Evolutionary conservation across 1,140 invertebrate genomes (phyloP).

Genomic region (Potamilus streckersoni): DNA sequence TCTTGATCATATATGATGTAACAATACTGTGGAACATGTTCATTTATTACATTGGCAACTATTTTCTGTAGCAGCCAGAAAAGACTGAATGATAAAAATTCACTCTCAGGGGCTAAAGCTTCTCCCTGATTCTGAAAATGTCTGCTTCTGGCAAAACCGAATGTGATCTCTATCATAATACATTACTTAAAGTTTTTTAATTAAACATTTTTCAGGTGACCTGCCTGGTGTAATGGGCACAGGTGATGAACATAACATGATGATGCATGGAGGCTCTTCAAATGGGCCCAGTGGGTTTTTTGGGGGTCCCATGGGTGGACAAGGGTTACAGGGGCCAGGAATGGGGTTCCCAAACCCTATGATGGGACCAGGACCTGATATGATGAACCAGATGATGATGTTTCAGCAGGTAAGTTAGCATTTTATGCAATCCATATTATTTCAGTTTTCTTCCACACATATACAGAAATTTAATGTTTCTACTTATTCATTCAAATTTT

Average conservation of each 20-base stretch:
- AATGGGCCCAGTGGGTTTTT: slow-evolving; percentile 12
- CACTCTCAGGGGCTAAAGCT: too few relatives aligned
- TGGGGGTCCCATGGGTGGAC: slow-evolving; percentile 20
- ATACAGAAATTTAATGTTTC: neutral
- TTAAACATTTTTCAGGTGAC: too few relatives aligned
- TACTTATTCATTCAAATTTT: neutral
- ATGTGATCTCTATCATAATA: too few relatives aligned
- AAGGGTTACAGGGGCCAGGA: slow-evolving; percentile 22
- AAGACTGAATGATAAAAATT: too few relatives aligned
- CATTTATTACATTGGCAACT: too few relatives aligned
- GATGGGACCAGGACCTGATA: slow-evolving; percentile 39
- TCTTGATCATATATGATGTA: too few relatives aligned
- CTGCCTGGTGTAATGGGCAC: too few relatives aligned
- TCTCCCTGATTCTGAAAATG: too few relatives aligned
- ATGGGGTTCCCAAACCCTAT: slow-evolving; percentile 30
- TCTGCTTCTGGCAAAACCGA: too few relatives aligned
- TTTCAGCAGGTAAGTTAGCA: slow-evolving; percentile 55
- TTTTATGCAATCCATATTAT: neutral
- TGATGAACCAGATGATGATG: slow-evolving; percentile 43
- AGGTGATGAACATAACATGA: slow-evolving; percentile 1
- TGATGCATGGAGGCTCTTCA: slow-evolving; percentile 26
- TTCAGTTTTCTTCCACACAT: neutral
- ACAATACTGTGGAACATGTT: too few relatives aligned
- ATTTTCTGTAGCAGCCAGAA: too few relatives aligned
- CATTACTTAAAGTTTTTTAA: too few relatives aligned